Evolutionary conservation across 2,888 invertebrate species (phyloP), one percentile per base, ranked within the genome.

Genomic region (Drosophila gaucha): DNA sequence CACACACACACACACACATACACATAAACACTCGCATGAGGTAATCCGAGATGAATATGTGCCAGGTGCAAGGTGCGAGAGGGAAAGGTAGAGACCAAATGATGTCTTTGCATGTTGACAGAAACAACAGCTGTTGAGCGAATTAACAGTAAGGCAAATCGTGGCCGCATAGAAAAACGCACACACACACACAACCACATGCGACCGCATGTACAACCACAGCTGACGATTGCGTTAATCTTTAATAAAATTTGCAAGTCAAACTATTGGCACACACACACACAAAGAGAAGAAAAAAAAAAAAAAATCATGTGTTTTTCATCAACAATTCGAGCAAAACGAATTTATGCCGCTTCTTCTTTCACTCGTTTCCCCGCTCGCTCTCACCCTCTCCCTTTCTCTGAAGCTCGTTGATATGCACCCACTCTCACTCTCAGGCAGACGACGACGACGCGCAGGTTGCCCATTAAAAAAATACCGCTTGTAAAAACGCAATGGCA

Each of bases 271-370:
- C 41, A 71, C 51, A 69, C 64, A 76, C 67, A 38, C 38, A 30
- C 9, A 16, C 6, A 44, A 28, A 24, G 30, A 30, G 10, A 2
- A 75, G 60, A 73, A 80, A 60, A 72, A 88, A 44, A 28, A 16
- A 77, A 72, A 76, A 75, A 70, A 75, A 89, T 80, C 87, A 88
- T 88, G 85, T 88, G 88, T 84, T 88, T 89, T 88, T 74, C 82
- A 88, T 78, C 88, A 85, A 75, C 78, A 85, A 75, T 39, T 31
- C 54, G 47, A 52, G 36, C 14, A 49, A 28, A n/a, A 65, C 35
- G 75, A 57, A 64, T 24, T 35, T n/a, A 28, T 38, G 51, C 50
- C 33, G 54, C 35, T 38, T 35, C 43, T 43, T 26, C 18, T 44
- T 44, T 18, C 35, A 22, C 30, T 41, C 35, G 10, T 24, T 16